A percentile compares a stretch with the other conserved stretches of the same genome.
Evolutionary conservation across 2,113 vertebrate species (phyloP).

Genomic region (Elanus axillaris): DNA sequence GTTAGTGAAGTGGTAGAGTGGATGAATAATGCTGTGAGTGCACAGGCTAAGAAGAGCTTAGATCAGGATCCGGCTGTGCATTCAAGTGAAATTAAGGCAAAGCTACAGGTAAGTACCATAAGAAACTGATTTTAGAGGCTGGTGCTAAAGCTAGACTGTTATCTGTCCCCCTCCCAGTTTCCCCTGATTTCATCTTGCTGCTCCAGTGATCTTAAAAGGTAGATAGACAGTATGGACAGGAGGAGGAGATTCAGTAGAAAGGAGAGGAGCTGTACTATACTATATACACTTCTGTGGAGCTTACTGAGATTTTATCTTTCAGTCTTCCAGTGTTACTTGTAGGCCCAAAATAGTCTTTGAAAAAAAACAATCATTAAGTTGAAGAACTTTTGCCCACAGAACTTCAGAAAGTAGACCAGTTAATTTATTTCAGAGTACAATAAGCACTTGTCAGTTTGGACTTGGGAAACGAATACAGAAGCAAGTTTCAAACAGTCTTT

Average conservation of each 20-base stretch:
- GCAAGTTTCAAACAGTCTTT: background rate
- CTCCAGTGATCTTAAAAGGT: background rate
- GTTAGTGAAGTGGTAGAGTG: slow-evolving; percentile 77
- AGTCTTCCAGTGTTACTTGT: background rate
- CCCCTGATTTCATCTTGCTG: background rate
- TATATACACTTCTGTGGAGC: background rate
- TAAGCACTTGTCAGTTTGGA: background rate
- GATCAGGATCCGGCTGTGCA: slow-evolving; percentile 75
- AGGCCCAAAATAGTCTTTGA: background rate
- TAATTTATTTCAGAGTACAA: background rate
- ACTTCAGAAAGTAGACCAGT: background rate
- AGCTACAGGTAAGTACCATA: slow-evolving; percentile 68
- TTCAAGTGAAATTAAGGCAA: slow-evolving; percentile 73
- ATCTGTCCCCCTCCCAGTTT: background rate
- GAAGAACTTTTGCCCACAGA: background rate
- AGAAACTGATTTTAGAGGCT: background rate
- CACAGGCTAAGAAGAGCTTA: slow-evolving; percentile 73
- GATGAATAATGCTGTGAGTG: slow-evolving; percentile 78
- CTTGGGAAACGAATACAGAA: background rate
- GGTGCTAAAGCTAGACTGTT: background rate
- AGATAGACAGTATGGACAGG: background rate
- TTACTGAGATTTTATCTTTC: background rate
- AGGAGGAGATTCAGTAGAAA: background rate
- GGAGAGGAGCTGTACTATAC: background rate
- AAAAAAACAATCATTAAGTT: background rate